phyloP scores from a whole-genome alignment of 2,888 invertebrate species.

The Lathronympha strigana region DNA sequence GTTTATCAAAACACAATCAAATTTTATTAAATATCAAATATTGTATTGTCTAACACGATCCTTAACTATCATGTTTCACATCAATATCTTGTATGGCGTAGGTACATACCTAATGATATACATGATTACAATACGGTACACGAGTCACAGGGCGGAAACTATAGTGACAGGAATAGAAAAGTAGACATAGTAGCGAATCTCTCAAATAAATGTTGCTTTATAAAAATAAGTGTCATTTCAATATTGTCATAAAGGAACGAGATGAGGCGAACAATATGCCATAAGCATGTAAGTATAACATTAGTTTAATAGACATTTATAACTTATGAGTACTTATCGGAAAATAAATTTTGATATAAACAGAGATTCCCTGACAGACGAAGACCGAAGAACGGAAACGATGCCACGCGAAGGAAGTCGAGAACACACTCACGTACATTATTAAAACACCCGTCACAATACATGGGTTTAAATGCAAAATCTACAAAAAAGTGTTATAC shows the following conservation, averaged over 20 bases:
- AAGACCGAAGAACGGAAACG: slow-evolving; percentile 46
- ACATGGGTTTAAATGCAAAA: slow-evolving; percentile 81
- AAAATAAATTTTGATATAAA: slow-evolving; percentile 17
- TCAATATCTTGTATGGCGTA: slow-evolving; percentile 76
- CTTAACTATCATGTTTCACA: slow-evolving; percentile 83
- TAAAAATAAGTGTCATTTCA: slow-evolving; percentile 42
- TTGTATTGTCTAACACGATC: slow-evolving; percentile 85
- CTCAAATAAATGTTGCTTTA: slow-evolving; percentile 38
- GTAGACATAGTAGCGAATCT: slow-evolving; percentile 41
- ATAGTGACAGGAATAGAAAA: slow-evolving; percentile 53
- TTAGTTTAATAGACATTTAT: slow-evolving; percentile 29
- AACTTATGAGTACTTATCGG: slow-evolving; percentile 24
- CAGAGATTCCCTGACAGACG: slow-evolving; percentile 23
- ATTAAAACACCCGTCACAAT: slow-evolving; percentile 74
- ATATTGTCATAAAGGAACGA: slow-evolving; percentile 76
- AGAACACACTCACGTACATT: slow-evolving; percentile 79
- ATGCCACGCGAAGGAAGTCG: slow-evolving; percentile 56
- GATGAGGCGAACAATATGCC: slow-evolving; percentile 59
- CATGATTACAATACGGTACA: slow-evolving; percentile 70
- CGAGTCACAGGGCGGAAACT: slow-evolving; percentile 61
- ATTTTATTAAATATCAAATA: slow-evolving; percentile 84
- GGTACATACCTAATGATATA: slow-evolving; percentile 59
- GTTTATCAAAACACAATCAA: slow-evolving; percentile 81
- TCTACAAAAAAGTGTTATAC: slow-evolving; percentile 79
- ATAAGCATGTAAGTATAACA: slow-evolving; percentile 44